These are phyloP conservation scores for Drosophila burlai DNA, from an alignment of 1,140 invertebrate species.

Conservation along the genomic window DNA sequence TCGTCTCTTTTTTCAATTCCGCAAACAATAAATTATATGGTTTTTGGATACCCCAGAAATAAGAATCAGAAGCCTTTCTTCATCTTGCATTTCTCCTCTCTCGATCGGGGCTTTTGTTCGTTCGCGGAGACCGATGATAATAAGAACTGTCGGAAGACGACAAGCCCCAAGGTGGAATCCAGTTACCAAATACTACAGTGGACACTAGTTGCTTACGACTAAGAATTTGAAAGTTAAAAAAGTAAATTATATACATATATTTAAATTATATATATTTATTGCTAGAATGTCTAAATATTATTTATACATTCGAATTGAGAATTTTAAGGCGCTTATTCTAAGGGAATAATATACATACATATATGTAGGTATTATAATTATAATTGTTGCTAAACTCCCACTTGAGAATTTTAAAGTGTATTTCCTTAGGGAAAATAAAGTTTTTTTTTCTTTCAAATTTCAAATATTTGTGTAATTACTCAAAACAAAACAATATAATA, in stretches of 20 bases:
- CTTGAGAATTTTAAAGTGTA: neutral
- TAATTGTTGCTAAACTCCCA: neutral
- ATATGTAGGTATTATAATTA: too few species aligned
- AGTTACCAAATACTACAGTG: slow-evolving; percentile 40
- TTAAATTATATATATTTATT: too few species aligned
- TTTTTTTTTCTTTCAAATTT: too few species aligned
- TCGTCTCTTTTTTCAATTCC: slow-evolving; percentile 44
- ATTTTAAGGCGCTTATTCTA: too few species aligned
- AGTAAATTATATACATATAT: neutral
- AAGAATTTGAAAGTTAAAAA: neutral
- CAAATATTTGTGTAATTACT: neutral
- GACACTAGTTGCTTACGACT: neutral
- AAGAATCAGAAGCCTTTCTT: slow-evolving; percentile 38
- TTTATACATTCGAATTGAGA: too few species aligned
- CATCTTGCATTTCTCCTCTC: slow-evolving; percentile 42
- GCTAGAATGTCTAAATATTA: too few species aligned
- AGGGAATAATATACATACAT: too few species aligned
- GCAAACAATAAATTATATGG: slow-evolving; percentile 77
- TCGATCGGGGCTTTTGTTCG: slow-evolving; percentile 32
- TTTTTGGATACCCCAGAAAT: slow-evolving; percentile 50
- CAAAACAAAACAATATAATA: neutral
- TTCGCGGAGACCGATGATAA: slow-evolving; percentile 17
- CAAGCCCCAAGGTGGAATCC: slow-evolving; percentile 28
- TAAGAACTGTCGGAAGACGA: slow-evolving; percentile 29
- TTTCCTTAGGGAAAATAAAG: neutral